Evolutionary conservation across 2,797 vertebrate genomes (phyloP).

Genomic region (Anguilla megastoma): DNA sequence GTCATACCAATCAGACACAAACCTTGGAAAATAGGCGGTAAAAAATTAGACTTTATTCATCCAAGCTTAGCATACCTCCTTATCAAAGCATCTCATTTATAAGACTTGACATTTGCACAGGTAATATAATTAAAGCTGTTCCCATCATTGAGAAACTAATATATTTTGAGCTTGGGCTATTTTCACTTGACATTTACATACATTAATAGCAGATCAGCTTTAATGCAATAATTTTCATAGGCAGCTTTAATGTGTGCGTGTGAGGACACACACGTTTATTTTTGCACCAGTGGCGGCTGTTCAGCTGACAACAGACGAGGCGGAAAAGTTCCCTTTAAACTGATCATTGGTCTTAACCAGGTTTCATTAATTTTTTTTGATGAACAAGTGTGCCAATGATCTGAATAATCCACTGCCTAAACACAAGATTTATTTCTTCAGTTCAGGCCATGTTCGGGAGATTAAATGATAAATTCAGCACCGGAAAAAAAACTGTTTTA

Average conservation of each 20-base stretch:
- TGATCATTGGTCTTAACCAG: too few relatives aligned
- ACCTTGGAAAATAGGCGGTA: background rate
- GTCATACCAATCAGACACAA: slow-evolving; percentile 37
- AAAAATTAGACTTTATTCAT: slow-evolving; percentile 54
- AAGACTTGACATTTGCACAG: slow-evolving; percentile 67
- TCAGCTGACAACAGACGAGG: too few relatives aligned
- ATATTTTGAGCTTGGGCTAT: slow-evolving; percentile 55
- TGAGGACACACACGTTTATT: slow-evolving; percentile 43
- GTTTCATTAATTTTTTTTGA: too few relatives aligned
- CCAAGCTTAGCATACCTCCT: slow-evolving; percentile 43
- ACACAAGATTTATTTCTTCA: too few relatives aligned
- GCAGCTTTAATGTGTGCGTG: slow-evolving; percentile 50
- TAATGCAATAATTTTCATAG: slow-evolving; percentile 38
- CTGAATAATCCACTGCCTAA: too few relatives aligned
- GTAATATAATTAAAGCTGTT: slow-evolving; percentile 67
- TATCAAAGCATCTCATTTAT: slow-evolving; percentile 49
- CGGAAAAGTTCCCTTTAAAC: too few relatives aligned
- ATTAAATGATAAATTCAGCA: too few relatives aligned
- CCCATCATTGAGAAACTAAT: slow-evolving; percentile 58
- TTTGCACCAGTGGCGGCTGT: slow-evolving; percentile 20
- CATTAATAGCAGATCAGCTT: slow-evolving; percentile 56
- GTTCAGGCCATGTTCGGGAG: too few relatives aligned
- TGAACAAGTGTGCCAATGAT: too few relatives aligned
- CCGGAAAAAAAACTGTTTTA: too few relatives aligned
- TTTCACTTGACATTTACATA: slow-evolving; percentile 63